These are phyloP conservation scores for Physocephala rufipes DNA, from an alignment of 2,888 invertebrate species.

Conservation along the genomic window DNA sequence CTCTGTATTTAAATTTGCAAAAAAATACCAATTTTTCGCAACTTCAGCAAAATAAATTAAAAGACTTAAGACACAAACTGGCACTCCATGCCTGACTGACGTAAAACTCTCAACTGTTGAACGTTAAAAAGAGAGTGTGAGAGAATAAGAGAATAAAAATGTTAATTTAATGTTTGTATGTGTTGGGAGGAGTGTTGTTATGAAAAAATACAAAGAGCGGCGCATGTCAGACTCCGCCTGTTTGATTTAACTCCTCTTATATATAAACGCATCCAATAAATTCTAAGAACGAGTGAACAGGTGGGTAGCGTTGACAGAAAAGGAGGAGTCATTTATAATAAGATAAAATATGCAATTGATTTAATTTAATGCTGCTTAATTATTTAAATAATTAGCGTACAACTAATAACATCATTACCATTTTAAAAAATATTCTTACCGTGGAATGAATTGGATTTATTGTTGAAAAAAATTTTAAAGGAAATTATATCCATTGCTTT, in stretches of 20 bases:
- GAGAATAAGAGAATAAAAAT: constrained; percentile 18
- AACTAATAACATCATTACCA: too few relatives aligned
- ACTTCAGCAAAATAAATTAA: constrained; percentile 33
- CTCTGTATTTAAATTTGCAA: constrained; percentile 1
- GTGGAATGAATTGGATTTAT: too few relatives aligned
- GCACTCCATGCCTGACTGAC: background rate
- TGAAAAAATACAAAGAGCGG: background rate
- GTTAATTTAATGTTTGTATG: background rate
- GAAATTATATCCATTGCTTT: too few relatives aligned
- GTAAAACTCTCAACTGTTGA: background rate
- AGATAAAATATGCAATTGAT: background rate
- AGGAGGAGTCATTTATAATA: background rate
- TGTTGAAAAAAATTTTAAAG: too few relatives aligned
- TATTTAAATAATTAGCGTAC: too few relatives aligned
- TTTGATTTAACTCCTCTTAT: background rate
- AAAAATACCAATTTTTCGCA: background rate
- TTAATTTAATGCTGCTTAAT: background rate
- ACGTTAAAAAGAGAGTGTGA: constrained; percentile 17
- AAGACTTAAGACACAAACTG: constrained; percentile 44
- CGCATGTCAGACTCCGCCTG: constrained; percentile 37
- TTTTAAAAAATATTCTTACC: too few relatives aligned
- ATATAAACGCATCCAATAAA: constrained; percentile 24
- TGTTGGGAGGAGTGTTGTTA: background rate
- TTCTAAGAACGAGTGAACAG: background rate
- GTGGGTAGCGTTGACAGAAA: too few relatives aligned